phyloP scores from a whole-genome alignment of 1,140 invertebrate species.

The Bombyx mandarina region DNA sequence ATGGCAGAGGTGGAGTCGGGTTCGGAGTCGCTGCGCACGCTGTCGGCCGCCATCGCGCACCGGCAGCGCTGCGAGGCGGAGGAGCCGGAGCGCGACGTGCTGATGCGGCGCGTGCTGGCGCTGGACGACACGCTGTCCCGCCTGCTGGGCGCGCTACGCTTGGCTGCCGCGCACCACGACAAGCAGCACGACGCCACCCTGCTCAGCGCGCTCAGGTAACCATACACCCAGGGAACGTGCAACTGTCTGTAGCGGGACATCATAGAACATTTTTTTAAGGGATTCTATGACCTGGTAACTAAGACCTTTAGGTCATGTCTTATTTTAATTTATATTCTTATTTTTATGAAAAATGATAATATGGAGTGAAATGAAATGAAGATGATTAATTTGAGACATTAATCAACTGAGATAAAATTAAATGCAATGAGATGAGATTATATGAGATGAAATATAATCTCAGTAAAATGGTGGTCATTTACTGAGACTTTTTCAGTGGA shows the following conservation, averaged over 20 bases:
- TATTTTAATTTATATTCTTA: too few relatives aligned
- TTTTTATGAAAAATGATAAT: too few relatives aligned
- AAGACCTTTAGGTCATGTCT: too few relatives aligned
- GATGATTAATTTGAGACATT: too few relatives aligned
- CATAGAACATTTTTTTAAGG: neutral
- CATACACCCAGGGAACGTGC: neutral
- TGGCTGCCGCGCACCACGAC: conserved; percentile 53
- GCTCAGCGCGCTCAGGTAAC: conserved; percentile 27
- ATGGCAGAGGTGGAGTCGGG: conserved; percentile 43
- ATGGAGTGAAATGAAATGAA: too few relatives aligned
- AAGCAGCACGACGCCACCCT: conserved; percentile 13
- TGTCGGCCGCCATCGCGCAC: conserved; percentile 76
- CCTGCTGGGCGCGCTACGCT: conserved; percentile 80
- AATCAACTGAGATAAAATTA: too few relatives aligned
- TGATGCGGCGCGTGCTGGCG: conserved; percentile 37
- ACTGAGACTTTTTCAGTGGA: too few relatives aligned
- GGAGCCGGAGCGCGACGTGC: conserved; percentile 46
- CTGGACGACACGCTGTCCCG: conserved; percentile 79
- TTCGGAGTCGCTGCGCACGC: conserved; percentile 76
- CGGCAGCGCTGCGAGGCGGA: conserved; percentile 73
- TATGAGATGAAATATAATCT: neutral
- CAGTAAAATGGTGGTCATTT: too few relatives aligned
- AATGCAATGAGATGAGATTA: too few relatives aligned
- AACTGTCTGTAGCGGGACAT: neutral
- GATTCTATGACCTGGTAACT: too few relatives aligned